Base-by-base conservation (phyloP, 1,140 invertebrate genomes). In the Trichogramma pretiosum region DNA sequence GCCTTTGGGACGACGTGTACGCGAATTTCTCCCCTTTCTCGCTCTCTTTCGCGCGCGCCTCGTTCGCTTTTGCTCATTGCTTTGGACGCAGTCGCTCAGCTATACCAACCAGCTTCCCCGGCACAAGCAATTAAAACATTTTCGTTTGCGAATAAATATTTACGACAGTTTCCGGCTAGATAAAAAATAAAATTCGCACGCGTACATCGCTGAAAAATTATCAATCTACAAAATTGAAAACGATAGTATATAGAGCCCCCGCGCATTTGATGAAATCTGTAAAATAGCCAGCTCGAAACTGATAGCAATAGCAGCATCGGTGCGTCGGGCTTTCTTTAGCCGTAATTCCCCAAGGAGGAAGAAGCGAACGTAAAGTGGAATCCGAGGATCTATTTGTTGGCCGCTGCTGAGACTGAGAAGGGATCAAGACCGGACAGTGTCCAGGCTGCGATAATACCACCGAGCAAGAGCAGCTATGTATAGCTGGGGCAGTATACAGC, bases 391-490 rank as follows among this genome's bases (percentile, higher is more conserved):
- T 47, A 54, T 55, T 52, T 56, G 45, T 54, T 30, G 23, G 45
- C 50, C 50, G 52, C 45, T 48, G 50, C 41, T 26, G 42, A 10
- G 18, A 45, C 30, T 34, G 48, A 55, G 56, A 53, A 55, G 52
- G 50, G 52, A 59, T 59, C 53, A n/a, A n/a, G n/a, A 50, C 19
- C 38, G 54, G 42, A 46, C 54, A 30, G 54, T 56, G 54, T 54
- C 61, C 56, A 54, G 28, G 48, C 50, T 50, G 51, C 45, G 53
- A 59, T 60, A 61, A 60, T 60, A 50, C 56, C 53, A 49, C n/a
- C n/a, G n/a, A 58, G 58, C 57, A 58, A 5, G 28, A 32, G 28
- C 21, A 17, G 17, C 17, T 13, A 21, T 22, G n/a, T 18, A 22
- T 13, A 18, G 10, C 13, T 16, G 17, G 35, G 21, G 53, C 46